phyloP scores from a whole-genome alignment of 2,113 vertebrate genomes.

The Caretta caretta region DNA sequence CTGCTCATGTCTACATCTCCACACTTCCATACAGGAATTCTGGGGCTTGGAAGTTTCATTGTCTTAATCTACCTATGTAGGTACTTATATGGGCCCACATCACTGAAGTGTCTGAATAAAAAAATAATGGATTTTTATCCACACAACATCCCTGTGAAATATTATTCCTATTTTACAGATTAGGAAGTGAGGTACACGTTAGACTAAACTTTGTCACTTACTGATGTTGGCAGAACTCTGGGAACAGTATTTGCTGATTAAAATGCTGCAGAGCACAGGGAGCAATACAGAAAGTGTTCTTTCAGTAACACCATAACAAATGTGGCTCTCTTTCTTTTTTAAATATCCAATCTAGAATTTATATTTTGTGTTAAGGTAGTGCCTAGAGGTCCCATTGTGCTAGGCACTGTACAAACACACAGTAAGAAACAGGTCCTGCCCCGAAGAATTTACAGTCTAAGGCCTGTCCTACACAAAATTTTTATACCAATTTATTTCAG shows the following conservation, averaged over 20 bases:
- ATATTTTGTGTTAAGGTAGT: not conserved
- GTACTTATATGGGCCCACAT: not conserved
- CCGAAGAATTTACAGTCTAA: not conserved
- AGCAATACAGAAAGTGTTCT: conserved; percentile 44
- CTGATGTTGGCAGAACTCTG: not conserved
- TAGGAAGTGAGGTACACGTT: not conserved
- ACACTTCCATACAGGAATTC: no score
- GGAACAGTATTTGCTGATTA: not conserved
- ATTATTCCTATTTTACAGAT: not conserved
- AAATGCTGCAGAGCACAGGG: conserved; percentile 63
- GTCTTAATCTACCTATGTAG: not conserved
- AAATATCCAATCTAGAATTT: not conserved
- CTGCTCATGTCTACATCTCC: not conserved
- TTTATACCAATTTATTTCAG: not conserved
- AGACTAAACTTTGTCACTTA: not conserved
- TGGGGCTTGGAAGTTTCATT: not conserved
- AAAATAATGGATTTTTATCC: not conserved
- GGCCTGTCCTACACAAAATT: not conserved
- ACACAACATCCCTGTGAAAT: not conserved
- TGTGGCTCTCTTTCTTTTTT: not conserved
- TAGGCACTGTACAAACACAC: not conserved
- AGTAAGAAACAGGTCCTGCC: not conserved
- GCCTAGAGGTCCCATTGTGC: not conserved
- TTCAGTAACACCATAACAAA: not conserved
- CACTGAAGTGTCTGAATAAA: not conserved